Evolutionary conservation across 2,888 invertebrate species (phyloP), one percentile per base, ranked within the genome.

Genomic region (Cephalotes varians): DNA sequence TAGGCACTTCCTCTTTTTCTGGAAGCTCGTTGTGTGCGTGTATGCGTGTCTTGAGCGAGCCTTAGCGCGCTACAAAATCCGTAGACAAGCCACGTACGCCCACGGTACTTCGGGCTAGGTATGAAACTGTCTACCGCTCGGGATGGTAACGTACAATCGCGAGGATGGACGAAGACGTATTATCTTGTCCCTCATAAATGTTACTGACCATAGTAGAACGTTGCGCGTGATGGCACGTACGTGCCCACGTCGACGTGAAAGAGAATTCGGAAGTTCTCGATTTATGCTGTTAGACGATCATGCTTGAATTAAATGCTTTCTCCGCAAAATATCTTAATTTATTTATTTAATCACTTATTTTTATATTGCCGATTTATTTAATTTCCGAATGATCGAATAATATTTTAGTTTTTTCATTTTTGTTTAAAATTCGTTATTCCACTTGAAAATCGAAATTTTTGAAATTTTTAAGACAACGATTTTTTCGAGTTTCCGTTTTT

Each of bases 1-100:
- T 64, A 12, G 60, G 84, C 79, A 87, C 86, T 88, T 88, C 88
- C 89, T 89, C 88, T 89, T 88, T 88, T 88, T 88, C 87, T 87
- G 83, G 79, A 73, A 9, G 62, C 77, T 77, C 65, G 73, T 10
- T 12, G 40, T n/a, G 49, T 65, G 25, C 64, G 44, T 65, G 28
- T 25, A 25, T 6, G 10, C 21, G 64, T 37, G 84, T 1, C 34
- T 69, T 10, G 51, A 34, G 25, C 34, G 87, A 56, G 47, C 34
- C 62, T n/a, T 56, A 54, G 81, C 56, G 81, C 76, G 62, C 82
- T 86, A 85, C 88, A 88, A 88, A 88, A 88, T 88, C 88, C 87
- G 82, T 85, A 86, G 87, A 88, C 88, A 76, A 87, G 87, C 87
- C 84, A 84, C 89, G 87, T 84, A 88, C 89, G 89, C 88, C 88